Evolutionary conservation across 2,113 vertebrate genomes (phyloP).

Genomic region (Chaetops frenatus): DNA sequence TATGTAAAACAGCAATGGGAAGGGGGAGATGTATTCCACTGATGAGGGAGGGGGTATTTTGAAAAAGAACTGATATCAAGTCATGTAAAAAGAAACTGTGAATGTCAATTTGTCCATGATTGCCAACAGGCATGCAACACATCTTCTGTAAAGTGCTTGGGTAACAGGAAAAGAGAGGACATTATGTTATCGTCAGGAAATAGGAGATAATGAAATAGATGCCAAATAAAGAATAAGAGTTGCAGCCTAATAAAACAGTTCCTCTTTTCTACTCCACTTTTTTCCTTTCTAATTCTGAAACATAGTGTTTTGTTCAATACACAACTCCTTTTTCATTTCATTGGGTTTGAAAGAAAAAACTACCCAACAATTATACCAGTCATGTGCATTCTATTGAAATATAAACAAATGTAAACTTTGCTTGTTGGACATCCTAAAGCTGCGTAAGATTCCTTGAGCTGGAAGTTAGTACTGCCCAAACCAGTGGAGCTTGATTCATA

Average conservation of each 20-base stretch:
- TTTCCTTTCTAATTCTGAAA: constrained; percentile 27
- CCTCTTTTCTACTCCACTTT: constrained; percentile 35
- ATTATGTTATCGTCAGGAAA: constrained; percentile 69
- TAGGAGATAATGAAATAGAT: constrained; percentile 65
- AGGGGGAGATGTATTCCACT: neutral
- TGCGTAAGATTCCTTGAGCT: neutral
- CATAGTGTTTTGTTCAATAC: neutral
- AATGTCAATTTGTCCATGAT: constrained; percentile 17
- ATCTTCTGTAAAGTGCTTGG: constrained; percentile 65
- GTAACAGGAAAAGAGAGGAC: constrained; percentile 73
- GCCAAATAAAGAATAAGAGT: neutral
- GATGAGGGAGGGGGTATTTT: neutral
- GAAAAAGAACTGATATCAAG: neutral
- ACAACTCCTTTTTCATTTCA: neutral
- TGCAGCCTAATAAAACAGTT: constrained; percentile 24
- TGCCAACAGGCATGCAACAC: constrained; percentile 52
- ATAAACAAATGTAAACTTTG: neutral
- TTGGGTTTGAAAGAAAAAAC: neutral
- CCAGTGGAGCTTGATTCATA: neutral
- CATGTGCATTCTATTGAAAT: neutral
- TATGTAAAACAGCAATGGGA: neutral
- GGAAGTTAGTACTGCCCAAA: neutral
- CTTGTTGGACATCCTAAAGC: neutral
- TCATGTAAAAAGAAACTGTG: constrained; percentile 7
- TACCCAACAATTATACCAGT: neutral